Conservation (phyloP, 2,888 invertebrate species). For the Octonoba sinensis region DNA sequence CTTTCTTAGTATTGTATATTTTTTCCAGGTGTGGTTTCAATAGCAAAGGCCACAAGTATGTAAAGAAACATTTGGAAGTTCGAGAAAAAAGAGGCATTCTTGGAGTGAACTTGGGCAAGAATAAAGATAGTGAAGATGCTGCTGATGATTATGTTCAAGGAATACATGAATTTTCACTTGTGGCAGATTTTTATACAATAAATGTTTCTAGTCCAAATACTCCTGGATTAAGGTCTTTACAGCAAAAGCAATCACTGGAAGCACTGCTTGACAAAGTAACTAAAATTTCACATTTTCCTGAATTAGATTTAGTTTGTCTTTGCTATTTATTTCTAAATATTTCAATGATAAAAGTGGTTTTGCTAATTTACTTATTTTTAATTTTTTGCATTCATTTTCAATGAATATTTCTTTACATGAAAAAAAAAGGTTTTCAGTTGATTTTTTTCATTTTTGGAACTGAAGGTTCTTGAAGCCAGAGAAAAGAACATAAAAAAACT, state of each 20-base stretch:
- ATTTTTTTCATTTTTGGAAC: not conserved
- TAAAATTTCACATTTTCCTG: not conserved
- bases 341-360: too few relatives aligned
- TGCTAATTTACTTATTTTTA: too few relatives aligned
- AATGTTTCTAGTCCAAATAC: constrained; percentile 98
- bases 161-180: constrained; percentile 82
- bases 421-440: constrained; percentile 1
- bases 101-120: constrained; percentile 97
- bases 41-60: constrained; percentile 88
- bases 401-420: not conserved
- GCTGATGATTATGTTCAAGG: constrained; percentile 88
- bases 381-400: not conserved
- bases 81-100: constrained; percentile 75
- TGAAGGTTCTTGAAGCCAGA: constrained; percentile 71
- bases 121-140: constrained; percentile 84
- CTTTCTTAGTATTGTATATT: too few relatives aligned
- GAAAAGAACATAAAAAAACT: constrained; percentile 73
- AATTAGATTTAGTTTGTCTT: not conserved
- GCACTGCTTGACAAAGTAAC: constrained; percentile 77
- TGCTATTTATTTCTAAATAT: not conserved
- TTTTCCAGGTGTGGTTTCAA: constrained; percentile 87
- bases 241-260: constrained; percentile 81
- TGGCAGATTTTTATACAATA: constrained; percentile 94
- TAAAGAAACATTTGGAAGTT: constrained; percentile 75
- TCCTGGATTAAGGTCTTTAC: constrained; percentile 87